Percentiles rank a stretch among this genome's conserved stretches.
phyloP scores from a whole-genome alignment of 2,797 vertebrate genomes.

The Scomberomorus guttatus region DNA sequence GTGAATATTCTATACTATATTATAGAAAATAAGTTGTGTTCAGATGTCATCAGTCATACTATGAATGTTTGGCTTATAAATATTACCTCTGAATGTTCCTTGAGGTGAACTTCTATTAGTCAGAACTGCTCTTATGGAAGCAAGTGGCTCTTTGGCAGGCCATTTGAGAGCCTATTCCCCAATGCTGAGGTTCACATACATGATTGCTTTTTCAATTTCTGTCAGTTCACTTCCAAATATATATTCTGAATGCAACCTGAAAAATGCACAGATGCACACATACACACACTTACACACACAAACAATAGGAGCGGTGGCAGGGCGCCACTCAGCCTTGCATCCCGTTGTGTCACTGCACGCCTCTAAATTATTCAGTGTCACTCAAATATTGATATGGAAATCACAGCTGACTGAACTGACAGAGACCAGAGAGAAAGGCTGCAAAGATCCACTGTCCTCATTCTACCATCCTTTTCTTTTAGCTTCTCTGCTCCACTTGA shows the following conservation, averaged over 20 bases:
- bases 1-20: slow-evolving; percentile 11
- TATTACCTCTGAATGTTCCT: slow-evolving; percentile 33
- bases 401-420: slow-evolving; percentile 85
- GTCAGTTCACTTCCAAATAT: slow-evolving; percentile 69
- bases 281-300: slow-evolving; percentile 57
- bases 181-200: slow-evolving; percentile 56
- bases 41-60: slow-evolving; percentile 30
- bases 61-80: slow-evolving; percentile 40
- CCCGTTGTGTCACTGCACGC: slow-evolving; percentile 85
- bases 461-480: slow-evolving; percentile 60
- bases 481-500: slow-evolving; percentile 67
- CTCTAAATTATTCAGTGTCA: slow-evolving; percentile 89
- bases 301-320: slow-evolving; percentile 69
- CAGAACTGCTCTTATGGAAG: slow-evolving; percentile 25
- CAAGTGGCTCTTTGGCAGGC: slow-evolving; percentile 49
- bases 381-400: slow-evolving; percentile 92
- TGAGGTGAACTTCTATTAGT: slow-evolving; percentile 40
- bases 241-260: slow-evolving; percentile 62
- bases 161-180: slow-evolving; percentile 58
- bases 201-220: slow-evolving; percentile 75
- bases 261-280: slow-evolving; percentile 44
- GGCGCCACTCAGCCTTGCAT: slow-evolving; percentile 81
- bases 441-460: slow-evolving; percentile 59
- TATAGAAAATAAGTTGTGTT: slow-evolving; percentile 25
- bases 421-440: slow-evolving; percentile 71